Evolutionary conservation across 2,113 vertebrate species (phyloP).

Genomic region (Engraulis encrasicolus): DNA sequence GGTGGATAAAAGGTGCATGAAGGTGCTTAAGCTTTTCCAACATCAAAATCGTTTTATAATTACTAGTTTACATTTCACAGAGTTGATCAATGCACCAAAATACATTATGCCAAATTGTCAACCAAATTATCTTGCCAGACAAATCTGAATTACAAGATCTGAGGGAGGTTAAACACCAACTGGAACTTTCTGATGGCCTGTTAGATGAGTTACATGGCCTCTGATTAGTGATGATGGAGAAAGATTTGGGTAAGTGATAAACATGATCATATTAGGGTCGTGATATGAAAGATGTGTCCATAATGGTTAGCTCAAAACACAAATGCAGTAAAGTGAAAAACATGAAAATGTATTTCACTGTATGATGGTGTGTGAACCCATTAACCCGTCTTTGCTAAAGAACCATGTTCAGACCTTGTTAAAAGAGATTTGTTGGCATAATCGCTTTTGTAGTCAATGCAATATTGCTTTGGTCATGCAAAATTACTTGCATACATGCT

Average conservation of each 20-base stretch:
- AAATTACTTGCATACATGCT: slow-evolving; percentile 15
- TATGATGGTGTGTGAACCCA: neutral
- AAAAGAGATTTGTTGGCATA: neutral
- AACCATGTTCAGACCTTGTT: slow-evolving; percentile 6
- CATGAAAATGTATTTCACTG: neutral
- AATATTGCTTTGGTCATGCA: slow-evolving; percentile 11
- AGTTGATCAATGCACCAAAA: neutral
- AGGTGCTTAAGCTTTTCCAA: neutral
- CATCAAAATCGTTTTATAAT: neutral
- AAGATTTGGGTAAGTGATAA: neutral
- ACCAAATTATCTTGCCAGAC: neutral
- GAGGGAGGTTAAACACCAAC: neutral
- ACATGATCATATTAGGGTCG: neutral
- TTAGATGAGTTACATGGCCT: neutral
- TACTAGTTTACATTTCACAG: neutral
- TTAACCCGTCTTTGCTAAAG: neutral
- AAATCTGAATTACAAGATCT: slow-evolving; percentile 5
- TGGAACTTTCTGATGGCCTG: neutral
- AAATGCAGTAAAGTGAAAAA: neutral
- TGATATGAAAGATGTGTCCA: neutral
- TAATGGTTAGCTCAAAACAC: neutral
- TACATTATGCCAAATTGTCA: neutral
- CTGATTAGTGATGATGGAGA: neutral
- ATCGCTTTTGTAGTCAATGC: neutral
- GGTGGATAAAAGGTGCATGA: neutral